These are phyloP conservation scores for Melanotaenia trifasciata DNA, from an alignment of 2,797 vertebrate genomes.

Conservation along the genomic window DNA sequence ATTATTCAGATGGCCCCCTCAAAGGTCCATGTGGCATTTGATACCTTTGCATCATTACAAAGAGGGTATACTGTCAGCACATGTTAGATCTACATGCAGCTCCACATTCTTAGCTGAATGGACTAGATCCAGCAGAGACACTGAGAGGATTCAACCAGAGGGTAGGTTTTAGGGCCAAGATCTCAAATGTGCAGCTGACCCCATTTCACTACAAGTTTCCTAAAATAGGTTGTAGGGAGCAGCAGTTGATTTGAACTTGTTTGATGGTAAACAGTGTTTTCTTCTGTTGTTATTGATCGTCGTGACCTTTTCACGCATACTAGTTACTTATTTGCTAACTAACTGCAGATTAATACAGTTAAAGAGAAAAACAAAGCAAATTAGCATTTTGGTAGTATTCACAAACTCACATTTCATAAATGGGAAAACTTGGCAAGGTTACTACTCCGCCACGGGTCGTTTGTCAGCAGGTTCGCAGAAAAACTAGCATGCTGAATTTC, in stretches of 20 bases:
- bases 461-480: not conserved
- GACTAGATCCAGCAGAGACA: slow-evolving; percentile 62
- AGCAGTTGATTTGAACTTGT: slow-evolving; percentile 40
- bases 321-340: slow-evolving; percentile 5
- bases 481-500: too few relatives aligned
- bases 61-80: slow-evolving; percentile 9
- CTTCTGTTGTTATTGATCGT: not conserved
- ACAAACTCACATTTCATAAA: not conserved
- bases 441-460: not conserved
- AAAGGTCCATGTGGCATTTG: not conserved
- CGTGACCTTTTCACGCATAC: slow-evolving; percentile 8
- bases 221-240: slow-evolving; percentile 66
- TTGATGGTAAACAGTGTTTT: slow-evolving; percentile 33
- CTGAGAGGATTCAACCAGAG: slow-evolving; percentile 64
- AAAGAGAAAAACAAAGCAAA: not conserved
- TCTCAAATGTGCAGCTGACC: slow-evolving; percentile 77
- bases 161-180: slow-evolving; percentile 60
- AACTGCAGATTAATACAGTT: not conserved
- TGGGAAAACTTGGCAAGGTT: not conserved
- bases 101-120: slow-evolving; percentile 54
- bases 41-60: slow-evolving; percentile 20
- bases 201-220: slow-evolving; percentile 70
- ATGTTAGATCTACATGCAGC: slow-evolving; percentile 11
- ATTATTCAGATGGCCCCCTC: not conserved
- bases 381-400: not conserved